A percentile compares a stretch with the other conserved stretches of the same genome.
These are phyloP conservation scores for Drosophila cardini DNA, from an alignment of 1,140 invertebrate species.

Conservation along the genomic window DNA sequence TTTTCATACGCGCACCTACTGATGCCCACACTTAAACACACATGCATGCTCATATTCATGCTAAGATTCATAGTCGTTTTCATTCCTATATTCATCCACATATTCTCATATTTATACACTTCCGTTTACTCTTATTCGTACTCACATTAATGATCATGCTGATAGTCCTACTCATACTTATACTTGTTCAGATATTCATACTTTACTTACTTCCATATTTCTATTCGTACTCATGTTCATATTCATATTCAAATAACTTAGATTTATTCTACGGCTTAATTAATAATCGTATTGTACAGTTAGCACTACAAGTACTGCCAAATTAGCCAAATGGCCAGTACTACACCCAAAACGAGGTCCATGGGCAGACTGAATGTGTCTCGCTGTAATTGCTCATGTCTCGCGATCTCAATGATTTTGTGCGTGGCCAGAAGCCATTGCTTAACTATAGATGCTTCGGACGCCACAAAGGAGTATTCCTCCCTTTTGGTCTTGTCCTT, in stretches of 20 bases:
- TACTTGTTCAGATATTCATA: not conserved
- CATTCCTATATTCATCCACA: no score
- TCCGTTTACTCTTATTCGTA: not conserved
- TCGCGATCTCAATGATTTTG: slow-evolving; percentile 71
- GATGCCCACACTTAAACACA: no score
- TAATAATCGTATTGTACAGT: slow-evolving; percentile 22
- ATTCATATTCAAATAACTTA: slow-evolving; percentile 65
- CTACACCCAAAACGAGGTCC: slow-evolving; percentile 74
- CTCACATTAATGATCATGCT: not conserved
- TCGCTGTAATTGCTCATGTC: slow-evolving; percentile 57
- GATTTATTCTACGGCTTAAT: slow-evolving; percentile 56
- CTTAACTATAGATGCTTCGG: slow-evolving; percentile 70
- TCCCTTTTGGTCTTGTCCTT: slow-evolving; percentile 58
- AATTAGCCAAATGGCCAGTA: slow-evolving; percentile 72
- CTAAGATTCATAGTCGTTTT: no score
- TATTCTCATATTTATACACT: no score
- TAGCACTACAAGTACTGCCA: slow-evolving; percentile 73
- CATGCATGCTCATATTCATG: no score
- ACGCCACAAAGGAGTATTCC: slow-evolving; percentile 70
- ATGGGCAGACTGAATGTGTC: slow-evolving; percentile 77
- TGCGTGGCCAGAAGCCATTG: slow-evolving; percentile 77
- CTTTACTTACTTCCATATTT: no score
- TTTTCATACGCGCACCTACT: no score
- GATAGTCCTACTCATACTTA: not conserved
- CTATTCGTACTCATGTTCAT: not conserved